Percentiles rank a stretch among this genome's conserved stretches.
phyloP scores from a whole-genome alignment of 53 echinoderm and acorn worm genomes.

The Crossaster papposus region DNA sequence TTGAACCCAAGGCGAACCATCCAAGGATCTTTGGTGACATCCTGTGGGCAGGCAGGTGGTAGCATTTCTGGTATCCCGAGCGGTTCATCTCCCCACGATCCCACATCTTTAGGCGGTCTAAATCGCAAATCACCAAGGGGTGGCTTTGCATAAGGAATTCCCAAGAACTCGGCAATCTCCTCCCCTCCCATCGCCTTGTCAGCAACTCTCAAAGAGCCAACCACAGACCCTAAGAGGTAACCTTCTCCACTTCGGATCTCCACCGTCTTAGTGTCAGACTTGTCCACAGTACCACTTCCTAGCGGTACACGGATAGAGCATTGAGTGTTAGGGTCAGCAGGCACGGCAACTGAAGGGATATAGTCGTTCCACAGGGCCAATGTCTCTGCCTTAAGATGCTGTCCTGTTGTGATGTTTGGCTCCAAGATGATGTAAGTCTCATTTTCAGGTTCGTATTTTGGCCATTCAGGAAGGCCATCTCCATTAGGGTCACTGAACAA shows the following conservation, averaged over 20 bases:
- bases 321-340: not conserved
- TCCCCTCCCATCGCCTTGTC: constrained; percentile 36
- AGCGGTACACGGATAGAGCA: constrained; percentile 33
- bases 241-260: constrained; percentile 10
- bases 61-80: constrained; percentile 43
- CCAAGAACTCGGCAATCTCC: constrained; percentile 55
- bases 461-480: constrained; percentile 41
- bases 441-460: constrained; percentile 32
- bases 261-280: constrained; percentile 1
- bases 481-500: constrained; percentile 68
- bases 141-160: constrained; percentile 72
- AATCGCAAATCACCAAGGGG: constrained; percentile 66
- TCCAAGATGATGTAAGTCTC: constrained; percentile 65
- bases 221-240: constrained; percentile 10
- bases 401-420: constrained; percentile 28
- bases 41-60: constrained; percentile 51
- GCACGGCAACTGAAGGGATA: not conserved
- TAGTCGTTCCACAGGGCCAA: constrained; percentile 57
- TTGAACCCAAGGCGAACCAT: constrained; percentile 30
- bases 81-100: constrained; percentile 37
- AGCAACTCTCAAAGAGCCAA: constrained; percentile 37
- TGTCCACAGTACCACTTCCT: not conserved
- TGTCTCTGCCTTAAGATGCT: constrained; percentile 33
- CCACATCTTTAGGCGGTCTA: constrained; percentile 49
- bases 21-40: constrained; percentile 19